These are phyloP conservation scores for Harlomillsia oculata DNA, from an alignment of 1,140 invertebrate genomes.

Conservation along the genomic window DNA sequence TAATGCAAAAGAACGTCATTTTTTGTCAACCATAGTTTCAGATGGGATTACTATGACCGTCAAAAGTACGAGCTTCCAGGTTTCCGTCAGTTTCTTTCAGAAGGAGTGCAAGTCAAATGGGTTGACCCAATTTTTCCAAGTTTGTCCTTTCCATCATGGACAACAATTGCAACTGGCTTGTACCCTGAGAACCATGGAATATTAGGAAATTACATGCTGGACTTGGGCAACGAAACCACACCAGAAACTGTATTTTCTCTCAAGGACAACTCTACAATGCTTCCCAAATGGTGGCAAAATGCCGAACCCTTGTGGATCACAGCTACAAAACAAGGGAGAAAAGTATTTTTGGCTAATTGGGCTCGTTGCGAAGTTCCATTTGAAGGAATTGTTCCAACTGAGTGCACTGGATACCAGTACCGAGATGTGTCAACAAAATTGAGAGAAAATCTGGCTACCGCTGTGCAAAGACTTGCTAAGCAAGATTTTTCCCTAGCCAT, in stretches of 20 bases:
- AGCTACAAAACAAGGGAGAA: conserved; percentile 37
- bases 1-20: too few relatives aligned
- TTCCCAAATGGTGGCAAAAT: conserved; percentile 40
- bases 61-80: conserved; percentile 33
- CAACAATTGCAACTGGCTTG: conserved; percentile 37
- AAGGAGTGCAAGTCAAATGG: conserved; percentile 38
- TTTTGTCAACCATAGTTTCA: conserved; percentile 34
- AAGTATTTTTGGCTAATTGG: conserved; percentile 35
- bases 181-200: conserved; percentile 35
- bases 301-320: conserved; percentile 42
- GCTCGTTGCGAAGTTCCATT: conserved; percentile 43
- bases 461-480: conserved; percentile 5
- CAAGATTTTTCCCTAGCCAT: conserved; percentile 14
- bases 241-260: conserved; percentile 37
- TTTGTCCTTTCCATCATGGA: conserved; percentile 38
- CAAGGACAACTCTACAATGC: conserved; percentile 31
- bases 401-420: conserved; percentile 33
- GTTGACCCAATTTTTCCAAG: conserved; percentile 38
- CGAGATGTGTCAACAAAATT: conserved; percentile 9
- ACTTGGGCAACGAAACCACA: conserved; percentile 41
- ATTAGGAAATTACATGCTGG: conserved; percentile 22
- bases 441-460: conserved; percentile 7
- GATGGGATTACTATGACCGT: conserved; percentile 39
- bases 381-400: conserved; percentile 36
- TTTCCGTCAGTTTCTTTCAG: conserved; percentile 35